Percentiles rank a stretch among this genome's conserved stretches.
Evolutionary conservation across 2,797 vertebrate genomes (phyloP).

Genomic region (Glossophaga mutica): DNA sequence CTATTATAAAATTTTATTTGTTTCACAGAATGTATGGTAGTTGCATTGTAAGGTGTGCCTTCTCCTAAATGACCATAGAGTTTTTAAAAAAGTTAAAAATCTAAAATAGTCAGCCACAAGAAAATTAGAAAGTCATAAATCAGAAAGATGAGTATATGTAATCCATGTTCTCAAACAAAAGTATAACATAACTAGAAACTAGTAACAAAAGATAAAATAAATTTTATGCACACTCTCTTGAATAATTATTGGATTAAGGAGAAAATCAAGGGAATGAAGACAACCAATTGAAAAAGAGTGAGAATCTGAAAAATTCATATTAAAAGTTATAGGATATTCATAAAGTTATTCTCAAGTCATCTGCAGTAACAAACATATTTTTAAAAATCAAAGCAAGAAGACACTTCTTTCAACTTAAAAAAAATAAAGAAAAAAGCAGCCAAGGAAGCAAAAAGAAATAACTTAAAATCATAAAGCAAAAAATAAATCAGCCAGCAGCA

Average conservation of each 20-base stretch:
- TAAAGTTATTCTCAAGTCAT: constrained; percentile 5
- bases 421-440: neutral
- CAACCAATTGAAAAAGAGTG: neutral
- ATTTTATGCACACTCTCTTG: neutral
- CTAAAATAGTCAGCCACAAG: neutral
- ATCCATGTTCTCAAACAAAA: neutral
- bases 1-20: neutral
- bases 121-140: neutral
- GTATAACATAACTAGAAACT: neutral
- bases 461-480: neutral
- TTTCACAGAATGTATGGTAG: neutral
- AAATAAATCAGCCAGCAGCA: neutral
- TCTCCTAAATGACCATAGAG: neutral
- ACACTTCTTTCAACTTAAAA: constrained; percentile 2
- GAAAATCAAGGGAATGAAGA: neutral
- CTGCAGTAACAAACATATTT: neutral
- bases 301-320: neutral
- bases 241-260: constrained; percentile 34
- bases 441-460: constrained; percentile 12
- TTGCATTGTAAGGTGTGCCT: neutral
- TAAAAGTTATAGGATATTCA: neutral
- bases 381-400: neutral
- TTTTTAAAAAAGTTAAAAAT: neutral
- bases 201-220: constrained; percentile 13
- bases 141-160: neutral